Base-by-base conservation (phyloP, 2,797 vertebrate species). In the Paguma larvata region DNA sequence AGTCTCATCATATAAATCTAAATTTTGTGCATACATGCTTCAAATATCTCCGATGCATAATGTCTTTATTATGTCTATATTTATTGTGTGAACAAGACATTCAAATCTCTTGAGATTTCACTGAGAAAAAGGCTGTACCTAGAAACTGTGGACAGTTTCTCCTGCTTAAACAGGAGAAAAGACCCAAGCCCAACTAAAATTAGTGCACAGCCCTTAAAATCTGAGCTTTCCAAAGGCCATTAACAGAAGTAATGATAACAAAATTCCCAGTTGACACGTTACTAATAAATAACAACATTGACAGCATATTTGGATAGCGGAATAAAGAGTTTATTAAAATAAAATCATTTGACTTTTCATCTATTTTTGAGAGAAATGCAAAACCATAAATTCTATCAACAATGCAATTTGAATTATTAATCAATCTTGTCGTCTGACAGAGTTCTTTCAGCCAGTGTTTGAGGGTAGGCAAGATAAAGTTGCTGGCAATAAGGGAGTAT, bases 251-350 rank as follows among this genome's bases (percentile, higher is more conserved):
- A 70, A 34, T 27, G 53, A 41, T 27, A 73, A 38, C 2, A 80
- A 1, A 44, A 48, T 77, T 65, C 14, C 32, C 15, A 65, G 32
- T 16, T 46, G 34, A 70, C 7, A 13, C 2, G 18, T 56, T 11
- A 12, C 3, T 32, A 46, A 6, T 44, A 87, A 96, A 93, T 84
- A 93, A 86, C 4, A 94, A 67, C 13, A 53, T 53, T 32, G 80
- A 85, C 8, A 89, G 7, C 41, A 56, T 41, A 89, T 38, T 73
- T 73, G 34, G 44, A 48, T 9, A 56, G n/a, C 32, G 94, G 41
- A 92, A 95, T 82, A 8, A 67, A 94, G 25, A 80, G 3, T 97
- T 98, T 97, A 98, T 97, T 98, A 48, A 86, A 93, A 70, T 63
- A 65, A 88, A 73, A 59, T 70, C 15, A 72, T 48, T 88, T 78